These are phyloP conservation scores for Phoxinus phoxinus DNA, from an alignment of 2,113 vertebrate species.

Conservation along the genomic window DNA sequence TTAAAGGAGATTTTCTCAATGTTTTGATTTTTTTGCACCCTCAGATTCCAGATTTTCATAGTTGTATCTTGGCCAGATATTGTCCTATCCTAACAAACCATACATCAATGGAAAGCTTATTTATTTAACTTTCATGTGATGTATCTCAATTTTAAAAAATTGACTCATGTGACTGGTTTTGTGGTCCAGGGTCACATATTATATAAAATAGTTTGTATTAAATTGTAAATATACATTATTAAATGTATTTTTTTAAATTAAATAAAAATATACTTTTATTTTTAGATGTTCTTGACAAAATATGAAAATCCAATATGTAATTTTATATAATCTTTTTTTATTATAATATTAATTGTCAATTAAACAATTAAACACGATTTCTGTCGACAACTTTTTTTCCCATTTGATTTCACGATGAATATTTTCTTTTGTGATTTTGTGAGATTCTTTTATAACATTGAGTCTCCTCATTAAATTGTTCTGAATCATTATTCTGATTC, in stretches of 20 bases:
- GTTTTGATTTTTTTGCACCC: too few species aligned
- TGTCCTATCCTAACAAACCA: too few species aligned
- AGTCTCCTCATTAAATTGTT: not conserved
- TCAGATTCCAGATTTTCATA: too few species aligned
- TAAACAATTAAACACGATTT: not conserved
- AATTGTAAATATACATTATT: not conserved
- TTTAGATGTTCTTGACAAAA: not conserved
- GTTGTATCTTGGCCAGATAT: too few species aligned
- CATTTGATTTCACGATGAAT: not conserved
- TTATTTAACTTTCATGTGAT: too few species aligned
- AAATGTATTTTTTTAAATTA: not conserved
- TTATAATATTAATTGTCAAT: not conserved
- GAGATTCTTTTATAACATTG: not conserved
- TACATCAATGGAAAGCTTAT: too few species aligned
- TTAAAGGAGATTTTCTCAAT: too few species aligned
- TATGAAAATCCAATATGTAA: too few species aligned
- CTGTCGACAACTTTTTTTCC: not conserved
- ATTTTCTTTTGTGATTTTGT: not conserved
- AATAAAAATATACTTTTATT: not conserved
- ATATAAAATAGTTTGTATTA: not conserved
- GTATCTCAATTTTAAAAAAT: too few species aligned
- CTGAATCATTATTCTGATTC: not conserved
- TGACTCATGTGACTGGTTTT: too few species aligned
- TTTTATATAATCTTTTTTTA: not conserved
- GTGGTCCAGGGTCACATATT: too few species aligned